Conservation (phyloP, 92 coral and sea anemone species). For the Parazoanthus swiftii region DNA sequence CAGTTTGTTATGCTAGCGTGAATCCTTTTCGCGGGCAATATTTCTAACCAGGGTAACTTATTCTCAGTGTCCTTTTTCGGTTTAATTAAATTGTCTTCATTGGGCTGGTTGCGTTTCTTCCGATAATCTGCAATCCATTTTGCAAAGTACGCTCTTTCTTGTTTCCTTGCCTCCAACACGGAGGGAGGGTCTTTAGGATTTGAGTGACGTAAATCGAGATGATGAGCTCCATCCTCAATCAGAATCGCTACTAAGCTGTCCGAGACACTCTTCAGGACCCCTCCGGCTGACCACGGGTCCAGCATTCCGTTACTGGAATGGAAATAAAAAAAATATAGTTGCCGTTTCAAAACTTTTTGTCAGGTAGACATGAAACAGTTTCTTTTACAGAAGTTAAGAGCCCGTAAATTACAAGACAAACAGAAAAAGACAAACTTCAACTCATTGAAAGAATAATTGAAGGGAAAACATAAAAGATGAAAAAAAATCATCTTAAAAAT, state of each 20-base stretch:
- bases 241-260: slow-evolving; percentile 86
- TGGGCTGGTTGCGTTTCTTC: neutral
- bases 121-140: slow-evolving; percentile 74
- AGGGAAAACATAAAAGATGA: too few species aligned
- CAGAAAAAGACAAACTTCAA: too few species aligned
- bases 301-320: slow-evolving; percentile 75
- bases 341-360: too few species aligned
- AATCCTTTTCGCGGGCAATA: slow-evolving; percentile 6
- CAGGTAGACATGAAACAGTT: too few species aligned
- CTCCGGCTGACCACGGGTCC: slow-evolving; percentile 98
- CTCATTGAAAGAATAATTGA: too few species aligned
- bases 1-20: neutral
- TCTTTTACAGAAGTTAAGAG: too few species aligned
- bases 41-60: slow-evolving; percentile 1
- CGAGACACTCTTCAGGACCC: slow-evolving; percentile 77
- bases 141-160: slow-evolving; percentile 71
- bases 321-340: neutral
- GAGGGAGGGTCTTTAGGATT: slow-evolving; percentile 87
- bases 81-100: neutral
- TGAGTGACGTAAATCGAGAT: slow-evolving; percentile 89
- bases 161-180: slow-evolving; percentile 77
- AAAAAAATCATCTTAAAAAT: too few species aligned
- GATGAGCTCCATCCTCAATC: slow-evolving; percentile 95
- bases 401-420: too few species aligned
- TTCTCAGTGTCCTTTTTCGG: neutral